Base-by-base conservation (phyloP, 2,888 invertebrate genomes). In the Griposia aprilina region DNA sequence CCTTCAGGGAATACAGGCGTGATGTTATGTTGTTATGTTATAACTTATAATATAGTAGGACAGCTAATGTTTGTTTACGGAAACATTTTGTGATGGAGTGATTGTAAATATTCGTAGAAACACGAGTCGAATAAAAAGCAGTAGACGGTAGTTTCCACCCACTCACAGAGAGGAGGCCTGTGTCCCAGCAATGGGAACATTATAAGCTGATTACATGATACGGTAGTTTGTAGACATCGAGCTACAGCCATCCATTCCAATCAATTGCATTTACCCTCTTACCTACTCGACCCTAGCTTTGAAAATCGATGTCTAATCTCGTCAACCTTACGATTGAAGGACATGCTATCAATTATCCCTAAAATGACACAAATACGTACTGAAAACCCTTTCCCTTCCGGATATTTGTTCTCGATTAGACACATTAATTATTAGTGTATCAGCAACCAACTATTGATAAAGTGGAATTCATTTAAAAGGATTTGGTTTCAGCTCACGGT, bases 381-480 rank as follows among this genome's bases (percentile, higher is more conserved):
- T 72, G 72, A 75, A 72, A 78, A 75, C 78, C 79, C 80, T 78
- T 85, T 41, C 79, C 80, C 78, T 50, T 80, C 69, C 74, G 83
- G 88, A 85, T 90, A 89, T 90, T 91, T 90, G 89, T 90, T 88
- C 87, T 88, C 87, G 87, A 92, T 92, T 89, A 91, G 80, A 84
- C 70, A 86, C 86, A 89, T 90, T 91, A 89, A 90, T 91, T 91
- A 90, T 91, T 91, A 90, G 86, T 88, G 83, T 86, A 72, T 75
- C 81, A 76, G 81, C 68, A 75, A 85, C 77, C 76, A 86, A 84
- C 89, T 89, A 89, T 90, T 90, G 88, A 91, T 90, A 89, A 84
- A 89, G 85, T 81, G 86, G 85, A 90, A 90, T 89, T 88, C 80
- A 88, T 90, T 91, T 85, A 83, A 87, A 90, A 76, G 87, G 83